Conservation (phyloP, 35 echinoderm and acorn worm genomes). For the Apostichopus japonicus region DNA sequence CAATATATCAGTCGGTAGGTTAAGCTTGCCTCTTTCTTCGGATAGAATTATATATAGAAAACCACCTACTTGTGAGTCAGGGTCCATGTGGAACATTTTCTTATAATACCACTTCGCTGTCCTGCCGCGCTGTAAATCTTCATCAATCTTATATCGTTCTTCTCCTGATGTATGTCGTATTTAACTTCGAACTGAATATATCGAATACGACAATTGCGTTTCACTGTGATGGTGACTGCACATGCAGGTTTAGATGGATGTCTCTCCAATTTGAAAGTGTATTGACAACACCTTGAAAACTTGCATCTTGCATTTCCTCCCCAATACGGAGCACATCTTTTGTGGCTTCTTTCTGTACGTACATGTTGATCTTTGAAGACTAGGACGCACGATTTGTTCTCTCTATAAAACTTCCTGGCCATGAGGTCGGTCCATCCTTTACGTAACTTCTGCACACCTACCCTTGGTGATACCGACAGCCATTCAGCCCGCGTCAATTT, state of each 20-base stretch:
- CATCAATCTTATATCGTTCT: neutral
- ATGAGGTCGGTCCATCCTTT: constrained; percentile 8
- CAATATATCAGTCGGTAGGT: neutral
- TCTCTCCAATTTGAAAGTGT: neutral
- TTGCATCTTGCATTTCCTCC: neutral
- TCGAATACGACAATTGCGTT: neutral
- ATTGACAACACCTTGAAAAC: neutral
- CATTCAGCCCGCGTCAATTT: neutral
- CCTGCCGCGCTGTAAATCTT: neutral
- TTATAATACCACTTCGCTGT: neutral
- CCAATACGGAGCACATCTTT: neutral
- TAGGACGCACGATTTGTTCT: neutral
- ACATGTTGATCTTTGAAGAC: constrained; percentile 23
- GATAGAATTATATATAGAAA: neutral
- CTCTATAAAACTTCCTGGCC: neutral
- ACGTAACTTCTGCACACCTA: neutral
- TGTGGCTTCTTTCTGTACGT: neutral
- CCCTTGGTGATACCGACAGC: neutral
- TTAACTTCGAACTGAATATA: neutral
- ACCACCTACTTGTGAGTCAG: neutral
- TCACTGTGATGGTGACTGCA: neutral
- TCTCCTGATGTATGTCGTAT: neutral
- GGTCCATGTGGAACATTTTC: neutral
- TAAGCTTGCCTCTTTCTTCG: neutral
- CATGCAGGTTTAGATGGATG: neutral